A percentile compares a stretch with the other conserved stretches of the same genome.
These are phyloP conservation scores for Saguinus imperator DNA, from an alignment of 2,113 vertebrate species.

Conservation along the genomic window DNA sequence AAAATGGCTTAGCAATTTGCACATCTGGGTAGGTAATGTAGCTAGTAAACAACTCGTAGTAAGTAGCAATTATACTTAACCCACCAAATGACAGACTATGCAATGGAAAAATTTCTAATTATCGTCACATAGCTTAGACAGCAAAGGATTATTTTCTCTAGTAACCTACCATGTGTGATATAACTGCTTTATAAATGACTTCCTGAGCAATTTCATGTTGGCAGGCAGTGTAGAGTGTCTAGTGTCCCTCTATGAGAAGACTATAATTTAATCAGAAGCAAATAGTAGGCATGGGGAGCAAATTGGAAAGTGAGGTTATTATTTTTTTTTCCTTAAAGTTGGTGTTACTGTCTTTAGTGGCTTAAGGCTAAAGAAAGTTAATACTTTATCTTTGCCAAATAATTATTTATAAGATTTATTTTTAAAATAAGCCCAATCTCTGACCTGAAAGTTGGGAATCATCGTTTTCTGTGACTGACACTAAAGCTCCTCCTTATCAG, in stretches of 20 bases:
- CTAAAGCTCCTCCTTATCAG: slow-evolving; percentile 41
- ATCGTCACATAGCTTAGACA: slow-evolving; percentile 29
- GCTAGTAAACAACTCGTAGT: slow-evolving; percentile 61
- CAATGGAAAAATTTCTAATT: slow-evolving; percentile 65
- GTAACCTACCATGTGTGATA: slow-evolving; percentile 16
- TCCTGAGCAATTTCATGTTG: slow-evolving; percentile 51
- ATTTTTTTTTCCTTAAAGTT: slow-evolving; percentile 5
- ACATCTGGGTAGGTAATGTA: slow-evolving; percentile 56
- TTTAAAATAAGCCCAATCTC: slow-evolving; percentile 41
- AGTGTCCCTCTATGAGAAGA: slow-evolving; percentile 37
- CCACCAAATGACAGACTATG: slow-evolving; percentile 54
- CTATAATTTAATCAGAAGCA: slow-evolving; percentile 53
- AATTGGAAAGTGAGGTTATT: slow-evolving; percentile 1
- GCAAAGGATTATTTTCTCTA: slow-evolving; percentile 57
- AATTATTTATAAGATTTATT: slow-evolving; percentile 52
- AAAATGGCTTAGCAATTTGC: slow-evolving; percentile 69
- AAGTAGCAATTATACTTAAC: slow-evolving; percentile 57
- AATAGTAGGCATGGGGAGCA: slow-evolving; percentile 26
- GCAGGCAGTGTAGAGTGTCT: slow-evolving; percentile 31
- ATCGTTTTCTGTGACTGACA: slow-evolving; percentile 41
- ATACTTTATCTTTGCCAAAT: slow-evolving; percentile 69
- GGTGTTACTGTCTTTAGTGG: slow-evolving; percentile 18
- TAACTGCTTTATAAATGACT: slow-evolving; percentile 49
- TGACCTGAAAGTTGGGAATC: slow-evolving; percentile 9
- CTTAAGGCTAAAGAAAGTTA: slow-evolving; percentile 50